These are phyloP conservation scores for Aegithalos caudatus DNA, from an alignment of 2,113 vertebrate genomes.

Conservation along the genomic window DNA sequence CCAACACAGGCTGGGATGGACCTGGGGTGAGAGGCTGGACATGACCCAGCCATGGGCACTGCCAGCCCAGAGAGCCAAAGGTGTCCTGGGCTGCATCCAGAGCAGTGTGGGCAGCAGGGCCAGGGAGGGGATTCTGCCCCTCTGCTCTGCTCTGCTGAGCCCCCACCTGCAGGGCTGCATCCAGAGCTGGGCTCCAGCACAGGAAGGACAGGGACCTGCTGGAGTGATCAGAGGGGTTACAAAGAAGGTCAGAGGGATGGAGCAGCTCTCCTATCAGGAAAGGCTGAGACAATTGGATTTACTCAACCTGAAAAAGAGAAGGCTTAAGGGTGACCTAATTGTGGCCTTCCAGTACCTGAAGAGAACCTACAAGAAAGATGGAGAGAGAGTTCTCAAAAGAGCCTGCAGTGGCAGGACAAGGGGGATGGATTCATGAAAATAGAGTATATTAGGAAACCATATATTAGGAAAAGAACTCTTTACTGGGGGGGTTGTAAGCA, in stretches of 20 bases:
- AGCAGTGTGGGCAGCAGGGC: not conserved
- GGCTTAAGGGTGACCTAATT: not conserved
- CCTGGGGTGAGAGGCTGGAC: not conserved
- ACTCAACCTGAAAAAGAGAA: not conserved
- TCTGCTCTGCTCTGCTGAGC: not conserved
- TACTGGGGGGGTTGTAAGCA: not conserved
- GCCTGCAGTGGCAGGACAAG: not conserved
- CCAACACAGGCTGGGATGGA: not conserved
- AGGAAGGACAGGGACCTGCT: not conserved
- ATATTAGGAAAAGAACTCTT: not conserved
- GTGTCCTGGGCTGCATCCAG: not conserved
- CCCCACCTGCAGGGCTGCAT: not conserved
- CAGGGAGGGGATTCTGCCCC: not conserved
- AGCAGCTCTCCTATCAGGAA: not conserved
- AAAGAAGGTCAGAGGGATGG: not conserved
- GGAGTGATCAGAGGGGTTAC: fast-evolving
- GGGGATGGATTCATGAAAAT: not conserved
- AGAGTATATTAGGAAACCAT: not conserved
- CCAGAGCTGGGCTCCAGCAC: not conserved
- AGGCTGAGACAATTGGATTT: not conserved
- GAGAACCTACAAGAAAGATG: not conserved
- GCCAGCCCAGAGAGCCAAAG: not conserved
- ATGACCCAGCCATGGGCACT: not conserved
- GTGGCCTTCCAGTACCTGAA: not conserved
- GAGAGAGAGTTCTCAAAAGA: not conserved